phyloP scores from a whole-genome alignment of 1,140 invertebrate genomes.

The Yoshiicerus persimilis region DNA sequence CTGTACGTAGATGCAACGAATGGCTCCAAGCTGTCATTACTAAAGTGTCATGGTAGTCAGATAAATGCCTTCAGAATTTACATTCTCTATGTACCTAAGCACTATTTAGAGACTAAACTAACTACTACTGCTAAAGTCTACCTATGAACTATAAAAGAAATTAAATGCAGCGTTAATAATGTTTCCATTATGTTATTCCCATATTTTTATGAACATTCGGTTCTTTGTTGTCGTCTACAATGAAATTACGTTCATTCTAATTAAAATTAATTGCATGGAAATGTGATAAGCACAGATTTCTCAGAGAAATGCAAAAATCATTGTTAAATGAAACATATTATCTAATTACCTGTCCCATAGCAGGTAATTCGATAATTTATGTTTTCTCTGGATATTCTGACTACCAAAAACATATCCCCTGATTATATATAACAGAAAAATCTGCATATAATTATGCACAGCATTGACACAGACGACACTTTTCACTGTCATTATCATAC shows the following conservation, averaged over 20 bases:
- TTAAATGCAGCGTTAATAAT: neutral
- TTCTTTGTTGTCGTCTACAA: neutral
- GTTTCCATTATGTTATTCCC: neutral
- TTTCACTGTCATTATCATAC: too few species aligned
- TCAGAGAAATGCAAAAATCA: neutral
- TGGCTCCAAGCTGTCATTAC: conserved; percentile 3
- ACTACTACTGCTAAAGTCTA: too few species aligned
- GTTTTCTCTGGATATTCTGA: too few species aligned
- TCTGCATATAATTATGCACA: too few species aligned
- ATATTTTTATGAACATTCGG: neutral
- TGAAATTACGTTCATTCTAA: neutral
- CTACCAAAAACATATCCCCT: too few species aligned
- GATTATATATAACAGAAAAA: too few species aligned
- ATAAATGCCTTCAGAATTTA: neutral
- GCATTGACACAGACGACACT: too few species aligned
- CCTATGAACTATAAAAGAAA: neutral
- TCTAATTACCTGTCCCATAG: neutral
- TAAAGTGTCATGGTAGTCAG: neutral
- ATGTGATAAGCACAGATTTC: neutral
- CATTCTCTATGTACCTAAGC: neutral
- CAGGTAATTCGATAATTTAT: neutral
- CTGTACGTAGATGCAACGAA: neutral
- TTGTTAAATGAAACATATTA: neutral
- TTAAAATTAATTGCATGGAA: conserved; percentile 13
- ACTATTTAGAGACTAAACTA: neutral